Base-by-base conservation (phyloP, 2,113 vertebrate species). In the Leucosticte australis region DNA sequence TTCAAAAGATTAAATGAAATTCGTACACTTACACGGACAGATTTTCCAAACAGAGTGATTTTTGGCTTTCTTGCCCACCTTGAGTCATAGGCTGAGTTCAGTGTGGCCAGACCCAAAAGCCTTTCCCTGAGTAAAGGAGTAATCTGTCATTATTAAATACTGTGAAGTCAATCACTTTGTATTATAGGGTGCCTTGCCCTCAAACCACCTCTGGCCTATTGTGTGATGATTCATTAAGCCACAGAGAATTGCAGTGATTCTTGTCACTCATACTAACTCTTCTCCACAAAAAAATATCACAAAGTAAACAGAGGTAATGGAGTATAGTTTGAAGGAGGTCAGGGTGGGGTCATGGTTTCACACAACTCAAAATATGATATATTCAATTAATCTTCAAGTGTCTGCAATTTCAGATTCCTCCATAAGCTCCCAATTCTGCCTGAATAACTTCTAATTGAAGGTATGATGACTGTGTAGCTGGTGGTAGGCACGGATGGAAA, bases 171-270 rank as follows among this genome's bases (percentile, higher is more conserved):
- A 56, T 93, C 86, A 84, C 83, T 93, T 69, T 74, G 20, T 93
- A 21, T 93, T 87, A 89, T 75, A 70, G 89, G 70, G 59, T 86
- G 76, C 44, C 83, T 78, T 89, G 76, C 64, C 83, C 92, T 95
- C 59, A 42, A 28, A 70, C 71, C 73, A 94, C 91, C 91, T 95
- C 94, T 94, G 89, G 42, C 80, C 86, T 94, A 22, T 80, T 75
- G 56, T 59, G 80, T 90, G 91, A 84, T 87, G 91, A 94, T 91
- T 93, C 92, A 92, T 93, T 90, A 89, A 89, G n/a, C 52, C 78
- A 41, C 64, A 87, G 86, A 89, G 83, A 84, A 89, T 83, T 78
- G 89, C 89, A 91, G 76, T 59, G 80, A 84, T 83, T 91, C 76
- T 87, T 94, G 87, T 97, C 92, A 87, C 60, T 73, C 35, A 39